Base-by-base conservation (phyloP, 1,140 invertebrate species). In the Philotrypesis tridentata region DNA sequence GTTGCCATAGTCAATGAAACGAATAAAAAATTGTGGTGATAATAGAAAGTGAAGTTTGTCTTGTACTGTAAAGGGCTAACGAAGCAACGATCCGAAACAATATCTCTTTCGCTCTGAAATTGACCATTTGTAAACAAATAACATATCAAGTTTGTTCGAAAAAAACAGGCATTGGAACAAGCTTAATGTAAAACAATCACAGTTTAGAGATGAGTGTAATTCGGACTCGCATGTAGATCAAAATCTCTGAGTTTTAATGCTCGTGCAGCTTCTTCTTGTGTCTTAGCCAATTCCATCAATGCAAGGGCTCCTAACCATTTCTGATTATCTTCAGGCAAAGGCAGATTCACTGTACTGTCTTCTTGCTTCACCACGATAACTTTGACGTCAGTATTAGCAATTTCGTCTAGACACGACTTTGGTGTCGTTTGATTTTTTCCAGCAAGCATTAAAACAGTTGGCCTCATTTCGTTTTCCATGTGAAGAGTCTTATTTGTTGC, bases 251-350 rank as follows among this genome's bases (percentile, higher is more conserved):
- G 60, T 76, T 77, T 82, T 17, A 87, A 63, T 63, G 80, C 75
- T 78, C 84, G 87, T 27, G 85, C 86, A 71, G 85, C 85, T 77
- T 89, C 86, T 80, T 90, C 87, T 83, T 91, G 88, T 72, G 87
- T 89, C 83, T 92, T 91, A 7, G 93, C 92, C 31, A 96, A 87
- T 88, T 95, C 93, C 88, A 95, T 95, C 0, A 96, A 89, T 40
- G 95, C 95, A 83, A 96, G 91, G 31, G 95, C 95, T 29, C 94
- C 94, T 21, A 94, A 85, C 92, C 93, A 93, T 83, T 93, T 93
- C 60, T 94, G 92, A 85, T 92, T 92, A 75, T 92, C 91, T 67
- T 92, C 92, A 0, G 88, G 88, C 25, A 88, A 75, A 12, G 88
- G 87, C 73, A 87, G 76, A 23, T 88, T 87, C 2, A 77, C 1